These are phyloP conservation scores for Cetoscarus ocellatus DNA, from an alignment of 2,797 vertebrate genomes.

Conservation along the genomic window DNA sequence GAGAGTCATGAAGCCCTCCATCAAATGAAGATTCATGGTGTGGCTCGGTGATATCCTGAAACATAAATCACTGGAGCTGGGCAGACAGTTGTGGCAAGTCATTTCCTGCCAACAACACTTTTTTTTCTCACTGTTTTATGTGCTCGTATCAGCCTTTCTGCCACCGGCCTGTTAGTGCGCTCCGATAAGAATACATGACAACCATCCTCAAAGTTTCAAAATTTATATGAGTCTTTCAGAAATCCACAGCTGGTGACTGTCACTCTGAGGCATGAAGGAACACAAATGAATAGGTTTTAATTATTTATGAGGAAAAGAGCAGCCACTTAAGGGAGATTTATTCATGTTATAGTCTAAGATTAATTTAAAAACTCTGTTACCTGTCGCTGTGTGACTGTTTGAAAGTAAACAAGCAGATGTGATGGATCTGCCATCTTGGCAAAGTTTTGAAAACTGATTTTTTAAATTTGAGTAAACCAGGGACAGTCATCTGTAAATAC, in stretches of 20 bases:
- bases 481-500: neutral
- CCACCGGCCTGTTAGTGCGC: conserved; percentile 20
- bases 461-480: neutral
- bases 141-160: conserved; percentile 34
- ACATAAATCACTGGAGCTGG: conserved; percentile 61
- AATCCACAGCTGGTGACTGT: neutral
- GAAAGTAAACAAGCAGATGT: neutral
- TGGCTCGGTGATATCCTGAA: conserved; percentile 56
- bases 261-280: neutral
- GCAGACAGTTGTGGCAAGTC: conserved; percentile 65
- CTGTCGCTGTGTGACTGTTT: neutral
- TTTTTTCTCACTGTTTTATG: conserved; percentile 20
- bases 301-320: neutral
- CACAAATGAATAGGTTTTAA: neutral
- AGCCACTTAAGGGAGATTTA: neutral
- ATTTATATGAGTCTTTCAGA: neutral
- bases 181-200: conserved; percentile 23
- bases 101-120: conserved; percentile 60
- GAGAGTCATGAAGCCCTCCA: conserved; percentile 41
- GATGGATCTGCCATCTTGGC: conserved; percentile 6
- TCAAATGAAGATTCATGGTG: conserved; percentile 64
- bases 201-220: neutral
- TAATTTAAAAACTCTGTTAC: neutral
- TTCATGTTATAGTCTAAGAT: neutral
- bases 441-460: conserved; percentile 15